phyloP scores from a whole-genome alignment of 2,797 vertebrate genomes.

The Pangasius macronema region DNA sequence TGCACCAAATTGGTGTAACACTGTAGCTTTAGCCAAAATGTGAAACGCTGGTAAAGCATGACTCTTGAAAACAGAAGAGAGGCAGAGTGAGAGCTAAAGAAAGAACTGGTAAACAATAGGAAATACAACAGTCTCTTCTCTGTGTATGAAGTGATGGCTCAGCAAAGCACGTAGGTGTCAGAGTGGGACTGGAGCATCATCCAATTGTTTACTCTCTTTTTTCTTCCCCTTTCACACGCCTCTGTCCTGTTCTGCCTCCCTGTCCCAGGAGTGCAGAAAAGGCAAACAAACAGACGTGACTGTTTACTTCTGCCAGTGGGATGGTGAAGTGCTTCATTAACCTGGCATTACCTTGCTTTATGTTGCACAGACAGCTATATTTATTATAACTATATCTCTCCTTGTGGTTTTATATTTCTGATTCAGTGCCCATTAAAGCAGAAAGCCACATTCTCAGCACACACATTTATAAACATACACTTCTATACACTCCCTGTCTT shows the following conservation, averaged over 20 bases:
- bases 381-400: slow-evolving; percentile 68
- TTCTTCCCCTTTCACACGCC: slow-evolving; percentile 61
- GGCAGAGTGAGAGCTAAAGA: slow-evolving; percentile 64
- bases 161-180: slow-evolving; percentile 75
- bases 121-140: slow-evolving; percentile 60
- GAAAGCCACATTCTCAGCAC: slow-evolving; percentile 19
- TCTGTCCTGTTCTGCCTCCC: slow-evolving; percentile 74
- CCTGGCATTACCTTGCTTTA: slow-evolving; percentile 76
- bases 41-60: slow-evolving; percentile 60
- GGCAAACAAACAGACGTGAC: slow-evolving; percentile 77
- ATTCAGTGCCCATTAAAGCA: slow-evolving; percentile 65
- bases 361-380: slow-evolving; percentile 72
- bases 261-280: slow-evolving; percentile 70
- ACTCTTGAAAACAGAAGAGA: slow-evolving; percentile 66
- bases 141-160: slow-evolving; percentile 66
- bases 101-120: slow-evolving; percentile 46
- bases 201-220: slow-evolving; percentile 76
- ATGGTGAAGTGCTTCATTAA: slow-evolving; percentile 75
- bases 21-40: slow-evolving; percentile 3
- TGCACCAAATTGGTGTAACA: not conserved
- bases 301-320: slow-evolving; percentile 74
- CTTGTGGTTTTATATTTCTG: slow-evolving; percentile 66
- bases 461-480: slow-evolving; percentile 15
- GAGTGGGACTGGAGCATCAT: slow-evolving; percentile 76
- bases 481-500: slow-evolving; percentile 14